Evolutionary conservation across 1,140 invertebrate species (phyloP), one percentile per base, ranked within the genome.

Genomic region (Pantala flavescens): DNA sequence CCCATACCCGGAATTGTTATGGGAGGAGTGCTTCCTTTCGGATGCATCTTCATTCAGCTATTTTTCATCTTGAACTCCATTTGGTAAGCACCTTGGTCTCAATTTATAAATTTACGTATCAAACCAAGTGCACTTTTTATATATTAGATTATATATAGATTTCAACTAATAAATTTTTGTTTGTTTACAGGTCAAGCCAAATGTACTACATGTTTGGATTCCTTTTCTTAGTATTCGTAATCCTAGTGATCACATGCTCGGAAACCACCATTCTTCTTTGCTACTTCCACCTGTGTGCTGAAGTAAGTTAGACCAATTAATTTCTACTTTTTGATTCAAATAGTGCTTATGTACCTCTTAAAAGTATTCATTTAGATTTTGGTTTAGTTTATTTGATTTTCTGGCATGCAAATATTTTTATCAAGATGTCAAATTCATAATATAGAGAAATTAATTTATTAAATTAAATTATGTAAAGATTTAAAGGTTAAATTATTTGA

Each of bases 141-240:
- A n/a, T n/a, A n/a, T n/a, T n/a, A n/a, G n/a, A n/a, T n/a, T n/a
- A n/a, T n/a, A n/a, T n/a, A n/a, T n/a, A n/a, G n/a, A n/a, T n/a
- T 9, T 21, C 49, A 3, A 7, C 28, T 75, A 73, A 49, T 28
- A 36, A 23, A 23, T 49, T 74, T 74, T 72, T 74, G 75, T 75
- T 77, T 75, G 77, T 74, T 83, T 85, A 71, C 80, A 89, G 88
- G 88, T 96, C 95, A 49, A 95, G 92, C 80, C 93, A 97, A 85
- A 97, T 97, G 84, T 99, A 99, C 83, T 99, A 99, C 86, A 99
- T 99, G 97, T 99, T 99, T 84, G 98, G 98, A 77, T 99, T 99
- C 84, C 86, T 99, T 42, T 98, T 99, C 81, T 86, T 99, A 74
- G 98, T 99, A 70, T 99, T 98, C 83, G 86, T 98, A 75, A 99